phyloP scores from a whole-genome alignment of 2,113 vertebrate species.

The Mirounga angustirostris region DNA sequence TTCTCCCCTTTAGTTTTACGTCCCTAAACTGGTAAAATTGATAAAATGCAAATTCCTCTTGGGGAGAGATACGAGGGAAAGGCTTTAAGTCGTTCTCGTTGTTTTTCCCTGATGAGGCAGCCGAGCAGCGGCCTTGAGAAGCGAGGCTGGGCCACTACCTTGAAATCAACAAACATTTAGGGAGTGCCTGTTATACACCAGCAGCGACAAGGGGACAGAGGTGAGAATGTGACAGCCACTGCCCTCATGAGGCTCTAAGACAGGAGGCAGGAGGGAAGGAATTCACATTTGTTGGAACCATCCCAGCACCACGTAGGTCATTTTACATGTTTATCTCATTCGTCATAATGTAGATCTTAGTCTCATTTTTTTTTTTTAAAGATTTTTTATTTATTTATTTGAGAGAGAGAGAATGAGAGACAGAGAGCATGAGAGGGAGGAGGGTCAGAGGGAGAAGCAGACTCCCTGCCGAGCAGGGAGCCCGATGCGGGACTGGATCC shows the following conservation, averaged over 20 bases:
- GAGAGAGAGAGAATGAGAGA: no score
- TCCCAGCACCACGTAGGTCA: neutral
- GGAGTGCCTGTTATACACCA: neutral
- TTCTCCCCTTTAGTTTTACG: constrained; percentile 18
- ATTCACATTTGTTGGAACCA: neutral
- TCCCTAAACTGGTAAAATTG: neutral
- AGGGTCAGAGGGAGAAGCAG: no score
- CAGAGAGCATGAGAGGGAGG: no score
- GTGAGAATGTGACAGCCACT: neutral
- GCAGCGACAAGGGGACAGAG: neutral
- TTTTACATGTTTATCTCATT: neutral
- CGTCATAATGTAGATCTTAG: neutral
- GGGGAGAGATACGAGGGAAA: neutral
- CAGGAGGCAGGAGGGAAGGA: neutral
- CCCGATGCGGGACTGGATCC: no score
- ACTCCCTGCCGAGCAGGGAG: no score
- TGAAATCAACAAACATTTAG: neutral
- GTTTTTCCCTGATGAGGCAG: neutral
- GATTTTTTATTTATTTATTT: no score
- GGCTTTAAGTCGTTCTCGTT: neutral
- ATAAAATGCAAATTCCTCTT: neutral
- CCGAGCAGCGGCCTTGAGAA: neutral
- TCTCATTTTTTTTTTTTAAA: neutral
- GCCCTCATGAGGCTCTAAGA: neutral
- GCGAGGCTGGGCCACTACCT: neutral